Evolutionary conservation across 2,113 vertebrate genomes (phyloP).

Genomic region (Tylochromis polylepis): DNA sequence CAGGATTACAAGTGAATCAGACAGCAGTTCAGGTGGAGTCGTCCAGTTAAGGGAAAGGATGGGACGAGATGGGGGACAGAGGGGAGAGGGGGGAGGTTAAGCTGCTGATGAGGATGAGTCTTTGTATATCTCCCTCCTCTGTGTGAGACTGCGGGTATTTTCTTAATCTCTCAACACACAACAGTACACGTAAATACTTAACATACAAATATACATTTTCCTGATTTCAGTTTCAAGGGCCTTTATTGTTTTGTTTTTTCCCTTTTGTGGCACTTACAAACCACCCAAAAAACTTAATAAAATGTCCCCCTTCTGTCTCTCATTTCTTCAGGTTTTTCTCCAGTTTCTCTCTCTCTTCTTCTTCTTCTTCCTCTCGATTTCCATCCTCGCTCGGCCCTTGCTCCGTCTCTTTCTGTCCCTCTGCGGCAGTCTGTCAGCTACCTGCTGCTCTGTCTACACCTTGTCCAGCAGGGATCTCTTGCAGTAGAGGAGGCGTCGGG

Average conservation of each 20-base stretch:
- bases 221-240: constrained; percentile 63
- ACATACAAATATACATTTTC: constrained; percentile 69
- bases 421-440: constrained; percentile 39
- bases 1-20: constrained; percentile 33
- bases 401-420: constrained; percentile 35
- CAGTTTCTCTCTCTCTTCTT: constrained; percentile 2
- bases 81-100: constrained; percentile 33
- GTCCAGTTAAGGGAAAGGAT: constrained; percentile 63
- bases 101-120: neutral
- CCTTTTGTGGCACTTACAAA: constrained; percentile 49
- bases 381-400: constrained; percentile 3
- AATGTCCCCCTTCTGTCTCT: constrained; percentile 3
- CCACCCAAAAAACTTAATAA: constrained; percentile 21
- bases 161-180: constrained; percentile 37
- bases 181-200: constrained; percentile 58
- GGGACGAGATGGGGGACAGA: constrained; percentile 12
- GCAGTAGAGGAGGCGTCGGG: constrained; percentile 86
- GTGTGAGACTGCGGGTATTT: constrained; percentile 14
- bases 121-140: constrained; percentile 14
- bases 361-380: constrained; percentile 4
- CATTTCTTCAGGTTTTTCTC: constrained; percentile 12
- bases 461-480: constrained; percentile 91
- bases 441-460: constrained; percentile 72
- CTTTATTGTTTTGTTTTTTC: neutral
- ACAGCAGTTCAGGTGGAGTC: constrained; percentile 76